A percentile compares a stretch with the other conserved stretches of the same genome.
phyloP scores from a whole-genome alignment of 2,888 invertebrate genomes.

The Pyralis farinalis region DNA sequence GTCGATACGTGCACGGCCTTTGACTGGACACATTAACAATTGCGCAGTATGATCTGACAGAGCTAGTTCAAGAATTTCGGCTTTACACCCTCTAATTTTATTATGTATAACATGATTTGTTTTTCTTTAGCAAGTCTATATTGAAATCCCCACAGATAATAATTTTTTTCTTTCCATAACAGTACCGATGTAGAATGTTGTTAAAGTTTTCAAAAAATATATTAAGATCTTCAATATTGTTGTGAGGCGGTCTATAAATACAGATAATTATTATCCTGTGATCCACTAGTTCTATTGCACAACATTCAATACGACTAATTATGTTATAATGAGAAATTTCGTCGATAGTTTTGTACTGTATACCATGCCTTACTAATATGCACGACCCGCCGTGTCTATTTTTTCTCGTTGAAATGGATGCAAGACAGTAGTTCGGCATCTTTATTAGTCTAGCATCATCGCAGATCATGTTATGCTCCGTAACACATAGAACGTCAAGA shows the following conservation, averaged over 20 bases:
- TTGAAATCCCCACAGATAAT: neutral
- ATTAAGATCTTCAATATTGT: too few species aligned
- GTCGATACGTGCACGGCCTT: slow-evolving; percentile 4
- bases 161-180: neutral
- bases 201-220: too few species aligned
- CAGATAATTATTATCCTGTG: slow-evolving; percentile 1
- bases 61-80: slow-evolving; percentile 8
- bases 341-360: too few species aligned
- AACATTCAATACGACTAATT: neutral
- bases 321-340: neutral
- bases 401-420: neutral
- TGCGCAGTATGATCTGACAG: slow-evolving; percentile 14
- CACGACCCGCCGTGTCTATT: slow-evolving; percentile 5
- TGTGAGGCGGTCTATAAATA: too few species aligned
- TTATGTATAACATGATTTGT: slow-evolving; percentile 1
- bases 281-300: slow-evolving; percentile 1
- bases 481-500: slow-evolving; percentile 3
- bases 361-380: too few species aligned
- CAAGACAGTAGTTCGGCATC: slow-evolving; percentile 1
- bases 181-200: neutral
- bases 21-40: slow-evolving; percentile 10
- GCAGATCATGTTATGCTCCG: slow-evolving; percentile 7
- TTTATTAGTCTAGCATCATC: neutral
- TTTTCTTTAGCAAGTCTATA: neutral
- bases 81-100: neutral